Base-by-base conservation (phyloP, 2,797 vertebrate species). In the Sparidentex hasta region DNA sequence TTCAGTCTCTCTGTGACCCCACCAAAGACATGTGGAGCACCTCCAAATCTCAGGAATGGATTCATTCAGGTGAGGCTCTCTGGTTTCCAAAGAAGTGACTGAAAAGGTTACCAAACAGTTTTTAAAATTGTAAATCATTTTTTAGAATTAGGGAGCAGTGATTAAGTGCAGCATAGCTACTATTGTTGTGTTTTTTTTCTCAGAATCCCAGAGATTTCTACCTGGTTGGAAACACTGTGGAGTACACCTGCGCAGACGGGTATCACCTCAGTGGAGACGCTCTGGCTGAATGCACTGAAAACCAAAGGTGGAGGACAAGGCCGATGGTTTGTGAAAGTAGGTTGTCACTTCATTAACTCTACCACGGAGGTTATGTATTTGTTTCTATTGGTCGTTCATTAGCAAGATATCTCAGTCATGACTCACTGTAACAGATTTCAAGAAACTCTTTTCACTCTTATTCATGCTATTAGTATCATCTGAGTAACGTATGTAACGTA, bases 21-120 rank as follows among this genome's bases (percentile, higher is more conserved):
- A 57, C 94, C 92, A 41, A 93, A 94, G 83, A 96, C 92, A 47
- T 99, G 97, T 61, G 89, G 94, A 57, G 20, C 85, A 21, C 97
- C 97, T 67, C 97, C 97, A 66, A 59, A 88, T 73, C 89, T 99
- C 80, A 86, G 88, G 82, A 97, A 99, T 25, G 98, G 97, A 82
- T 96, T 96, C 85, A 83, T 98, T 90, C 93, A 94, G 94, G 98
- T 98, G 89, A 89, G 95, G 38, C 20, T 44, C 20, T 43, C 29
- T 23, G 12, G 1, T 68, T 50, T 23, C 12, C 5, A 21, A 20
- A 51, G 17, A 54, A n/a, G 41, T 50, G 16, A 61, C 11, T 4
- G 46, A 41, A 25, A 43, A 16, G 3, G 3, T 21, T 47, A 48
- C 8, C 23, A 20, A 63, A 55, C 14, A 23, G 33, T 43, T 18